Percentiles rank a stretch among this genome's conserved stretches.
These are phyloP conservation scores for Elaphurus davidianus DNA, from an alignment of 2,113 vertebrate genomes.

Conservation along the genomic window DNA sequence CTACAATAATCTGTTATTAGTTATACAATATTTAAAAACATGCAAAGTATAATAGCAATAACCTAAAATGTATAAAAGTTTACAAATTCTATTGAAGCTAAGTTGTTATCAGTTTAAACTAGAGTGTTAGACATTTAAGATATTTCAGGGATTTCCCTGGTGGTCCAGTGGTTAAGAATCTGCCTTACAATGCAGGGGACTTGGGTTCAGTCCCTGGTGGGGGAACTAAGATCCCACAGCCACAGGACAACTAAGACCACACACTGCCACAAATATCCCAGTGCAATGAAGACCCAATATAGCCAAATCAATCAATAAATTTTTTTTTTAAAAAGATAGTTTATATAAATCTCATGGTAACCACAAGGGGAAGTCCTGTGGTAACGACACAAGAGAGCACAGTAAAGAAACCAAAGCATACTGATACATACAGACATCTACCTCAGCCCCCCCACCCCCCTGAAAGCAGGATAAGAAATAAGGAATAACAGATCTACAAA, in stretches of 20 bases:
- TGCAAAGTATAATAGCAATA: not conserved
- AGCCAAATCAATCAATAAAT: not conserved
- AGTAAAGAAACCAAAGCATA: not conserved
- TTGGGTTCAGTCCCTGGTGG: not conserved
- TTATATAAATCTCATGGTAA: not conserved
- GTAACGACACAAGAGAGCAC: not conserved
- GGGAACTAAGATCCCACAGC: not conserved
- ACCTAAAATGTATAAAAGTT: not conserved
- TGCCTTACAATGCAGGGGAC: not conserved
- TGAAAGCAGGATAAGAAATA: not conserved
- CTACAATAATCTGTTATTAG: not conserved
- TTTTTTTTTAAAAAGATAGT: not conserved
- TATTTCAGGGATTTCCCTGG: not conserved
- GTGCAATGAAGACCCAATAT: not conserved
- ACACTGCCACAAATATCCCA: not conserved
- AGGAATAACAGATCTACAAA: not conserved
- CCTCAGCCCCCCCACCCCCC: fast-evolving
- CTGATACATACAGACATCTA: not conserved
- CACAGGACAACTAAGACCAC: not conserved
- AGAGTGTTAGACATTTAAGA: not conserved
- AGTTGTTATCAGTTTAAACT: not conserved
- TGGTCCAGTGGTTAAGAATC: not conserved
- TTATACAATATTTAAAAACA: not conserved
- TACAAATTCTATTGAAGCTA: not conserved
- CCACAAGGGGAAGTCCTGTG: not conserved